Conservation (phyloP, 2,113 vertebrate species). For the Peromyscus polionotus region DNA sequence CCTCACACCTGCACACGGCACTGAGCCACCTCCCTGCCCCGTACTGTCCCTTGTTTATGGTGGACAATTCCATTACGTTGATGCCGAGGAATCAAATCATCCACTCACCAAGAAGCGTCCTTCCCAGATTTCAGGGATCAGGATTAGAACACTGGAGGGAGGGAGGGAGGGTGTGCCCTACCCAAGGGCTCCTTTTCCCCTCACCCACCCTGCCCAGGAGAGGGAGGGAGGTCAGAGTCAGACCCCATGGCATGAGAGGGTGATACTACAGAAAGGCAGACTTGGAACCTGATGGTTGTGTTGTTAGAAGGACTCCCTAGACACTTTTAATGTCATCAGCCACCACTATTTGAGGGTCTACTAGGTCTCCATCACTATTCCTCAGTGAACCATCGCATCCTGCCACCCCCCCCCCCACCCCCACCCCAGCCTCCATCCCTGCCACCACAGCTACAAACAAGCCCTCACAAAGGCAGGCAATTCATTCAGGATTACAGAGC, state of each 20-base stretch:
- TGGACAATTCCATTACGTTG: background rate
- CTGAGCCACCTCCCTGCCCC: background rate
- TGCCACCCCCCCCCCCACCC: too few species aligned
- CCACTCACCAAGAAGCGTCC: background rate
- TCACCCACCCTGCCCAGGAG: background rate
- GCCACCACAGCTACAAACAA: too few species aligned
- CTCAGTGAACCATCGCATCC: background rate
- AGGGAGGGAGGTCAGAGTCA: background rate
- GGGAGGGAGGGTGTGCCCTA: too few species aligned
- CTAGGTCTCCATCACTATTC: background rate
- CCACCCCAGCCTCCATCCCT: background rate
- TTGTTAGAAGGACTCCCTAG: background rate
- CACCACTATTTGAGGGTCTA: too few species aligned
- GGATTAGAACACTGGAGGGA: background rate
- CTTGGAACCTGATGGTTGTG: background rate
- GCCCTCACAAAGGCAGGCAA: background rate
- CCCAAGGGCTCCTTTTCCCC: background rate
- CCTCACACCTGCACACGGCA: background rate
- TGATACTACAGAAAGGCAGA: background rate
- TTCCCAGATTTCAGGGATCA: too few species aligned
- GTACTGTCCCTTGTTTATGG: background rate
- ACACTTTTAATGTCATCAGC: background rate
- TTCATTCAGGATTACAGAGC: background rate
- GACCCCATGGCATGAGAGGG: background rate
- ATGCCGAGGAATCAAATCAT: background rate